phyloP scores from a whole-genome alignment of 2,888 invertebrate genomes.

The Athripsodes cinereus region DNA sequence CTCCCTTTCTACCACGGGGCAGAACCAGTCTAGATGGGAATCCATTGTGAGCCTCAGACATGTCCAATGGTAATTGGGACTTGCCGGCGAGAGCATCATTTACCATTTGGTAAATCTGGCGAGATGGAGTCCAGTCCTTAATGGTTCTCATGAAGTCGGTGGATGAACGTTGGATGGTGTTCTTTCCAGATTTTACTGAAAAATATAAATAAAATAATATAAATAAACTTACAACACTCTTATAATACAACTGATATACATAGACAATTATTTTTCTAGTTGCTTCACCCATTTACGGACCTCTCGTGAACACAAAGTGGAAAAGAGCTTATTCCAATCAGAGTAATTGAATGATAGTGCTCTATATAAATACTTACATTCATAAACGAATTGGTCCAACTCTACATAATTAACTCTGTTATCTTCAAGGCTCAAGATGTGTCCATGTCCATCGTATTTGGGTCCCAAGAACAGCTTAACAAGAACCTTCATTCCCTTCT shows the following conservation, averaged over 20 bases:
- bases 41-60: constrained; percentile 48
- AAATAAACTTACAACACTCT: too few species aligned
- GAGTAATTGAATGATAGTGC: too few species aligned
- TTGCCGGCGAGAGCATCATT: constrained; percentile 43
- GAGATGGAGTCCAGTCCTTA: constrained; percentile 47
- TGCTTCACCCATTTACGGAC: too few species aligned
- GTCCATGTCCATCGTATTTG: constrained; percentile 55
- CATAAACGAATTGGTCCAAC: constrained; percentile 50
- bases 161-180: constrained; percentile 49
- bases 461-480: constrained; percentile 65
- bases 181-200: constrained; percentile 39
- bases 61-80: constrained; percentile 43
- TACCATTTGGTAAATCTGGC: constrained; percentile 43
- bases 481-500: constrained; percentile 46
- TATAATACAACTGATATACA: too few species aligned
- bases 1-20: constrained; percentile 58
- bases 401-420: constrained; percentile 54
- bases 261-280: too few species aligned
- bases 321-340: too few species aligned
- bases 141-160: constrained; percentile 52
- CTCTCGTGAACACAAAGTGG: too few species aligned
- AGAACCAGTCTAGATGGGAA: constrained; percentile 57
- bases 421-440: constrained; percentile 46
- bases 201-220: too few species aligned
- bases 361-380: constrained; percentile 42